A percentile compares a stretch with the other conserved stretches of the same genome.
Evolutionary conservation across 2,797 vertebrate species (phyloP).

Genomic region (Alfaro cultratus): DNA sequence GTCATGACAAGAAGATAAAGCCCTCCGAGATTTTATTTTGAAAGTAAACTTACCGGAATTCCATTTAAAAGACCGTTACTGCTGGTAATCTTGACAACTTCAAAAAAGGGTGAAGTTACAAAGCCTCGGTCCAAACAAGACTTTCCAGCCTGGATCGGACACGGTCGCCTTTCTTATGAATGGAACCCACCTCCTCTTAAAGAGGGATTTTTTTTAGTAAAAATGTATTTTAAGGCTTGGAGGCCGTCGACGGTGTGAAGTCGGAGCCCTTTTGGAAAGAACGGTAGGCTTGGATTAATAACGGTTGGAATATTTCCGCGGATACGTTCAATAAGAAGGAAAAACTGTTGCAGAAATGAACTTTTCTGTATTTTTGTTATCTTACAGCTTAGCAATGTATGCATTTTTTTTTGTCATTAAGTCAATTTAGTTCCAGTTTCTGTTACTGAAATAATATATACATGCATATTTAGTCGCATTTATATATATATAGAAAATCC

Average conservation of each 20-base stretch:
- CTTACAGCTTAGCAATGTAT: neutral
- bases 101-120: slow-evolving; percentile 63
- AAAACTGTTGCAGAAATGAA: neutral
- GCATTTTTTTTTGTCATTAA: neutral
- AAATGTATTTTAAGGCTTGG: slow-evolving; percentile 4
- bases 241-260: neutral
- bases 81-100: slow-evolving; percentile 14
- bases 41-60: fast-evolving
- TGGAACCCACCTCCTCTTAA: slow-evolving; percentile 28
- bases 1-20: too few species aligned
- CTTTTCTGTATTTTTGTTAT: neutral
- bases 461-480: neutral
- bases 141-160: slow-evolving; percentile 21
- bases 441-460: neutral
- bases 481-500: neutral
- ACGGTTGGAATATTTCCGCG: slow-evolving; percentile 7
- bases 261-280: slow-evolving; percentile 4
- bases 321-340: neutral
- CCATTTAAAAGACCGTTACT: fast-evolving
- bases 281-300: slow-evolving; percentile 30
- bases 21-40: slow-evolving; percentile 20
- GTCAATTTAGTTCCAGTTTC: neutral
- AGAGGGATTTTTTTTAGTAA: neutral
- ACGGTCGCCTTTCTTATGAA: slow-evolving; percentile 41
- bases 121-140: slow-evolving; percentile 45